These are phyloP conservation scores for Psittacula cyanocephala DNA, from an alignment of 2,113 vertebrate species.

Conservation along the genomic window DNA sequence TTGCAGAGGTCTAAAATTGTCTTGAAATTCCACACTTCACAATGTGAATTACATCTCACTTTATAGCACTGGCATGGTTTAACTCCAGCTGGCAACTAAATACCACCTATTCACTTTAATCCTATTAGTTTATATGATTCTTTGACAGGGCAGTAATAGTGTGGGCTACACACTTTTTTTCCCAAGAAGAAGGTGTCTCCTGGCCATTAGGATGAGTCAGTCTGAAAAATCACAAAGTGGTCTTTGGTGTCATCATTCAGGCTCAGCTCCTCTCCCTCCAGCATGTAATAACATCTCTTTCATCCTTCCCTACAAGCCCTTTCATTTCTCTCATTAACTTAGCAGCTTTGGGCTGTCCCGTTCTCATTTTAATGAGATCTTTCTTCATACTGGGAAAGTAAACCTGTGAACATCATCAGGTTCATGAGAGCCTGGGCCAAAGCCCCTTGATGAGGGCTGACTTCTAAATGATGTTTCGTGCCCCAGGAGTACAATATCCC, in stretches of 20 bases:
- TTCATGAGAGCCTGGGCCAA: not conserved
- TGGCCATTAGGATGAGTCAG: not conserved
- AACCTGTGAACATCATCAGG: not conserved
- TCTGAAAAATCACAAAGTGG: not conserved
- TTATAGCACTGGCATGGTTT: not conserved
- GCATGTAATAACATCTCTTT: not conserved
- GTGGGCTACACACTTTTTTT: not conserved
- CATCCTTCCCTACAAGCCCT: not conserved
- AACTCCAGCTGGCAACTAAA: not conserved
- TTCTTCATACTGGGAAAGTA: not conserved
- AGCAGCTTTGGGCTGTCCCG: not conserved
- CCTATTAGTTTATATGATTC: not conserved
- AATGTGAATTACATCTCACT: not conserved
- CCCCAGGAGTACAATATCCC: not conserved
- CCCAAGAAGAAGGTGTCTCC: not conserved
- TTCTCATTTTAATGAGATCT: not conserved
- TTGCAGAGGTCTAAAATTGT: slow-evolving; percentile 12
- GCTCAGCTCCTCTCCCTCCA: not conserved
- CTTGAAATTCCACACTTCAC: not conserved
- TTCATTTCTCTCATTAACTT: not conserved
- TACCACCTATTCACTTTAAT: not conserved
- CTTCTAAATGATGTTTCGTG: not conserved
- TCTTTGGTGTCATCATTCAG: not conserved
- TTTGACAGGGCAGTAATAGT: not conserved
- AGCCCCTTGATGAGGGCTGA: not conserved